These are phyloP conservation scores for Ciona savignyi DNA, from an alignment of 23 tunicate species.

Conservation along the genomic window DNA sequence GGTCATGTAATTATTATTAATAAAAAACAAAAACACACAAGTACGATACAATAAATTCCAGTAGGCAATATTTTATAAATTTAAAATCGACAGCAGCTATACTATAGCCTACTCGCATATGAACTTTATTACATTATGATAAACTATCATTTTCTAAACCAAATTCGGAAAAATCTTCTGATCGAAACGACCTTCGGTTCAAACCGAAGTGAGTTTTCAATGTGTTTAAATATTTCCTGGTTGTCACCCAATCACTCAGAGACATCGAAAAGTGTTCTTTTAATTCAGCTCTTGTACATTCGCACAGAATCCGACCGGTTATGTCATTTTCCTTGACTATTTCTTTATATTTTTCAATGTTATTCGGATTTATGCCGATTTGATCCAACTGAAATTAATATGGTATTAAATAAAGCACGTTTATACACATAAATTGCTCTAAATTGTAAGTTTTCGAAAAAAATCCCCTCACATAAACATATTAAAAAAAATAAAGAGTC, in stretches of 20 bases:
- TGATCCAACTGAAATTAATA: conserved; percentile 21
- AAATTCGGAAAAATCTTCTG: not conserved
- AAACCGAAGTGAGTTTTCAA: not conserved
- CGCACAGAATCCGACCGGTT: conserved; percentile 6
- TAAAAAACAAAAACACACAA: too few species aligned
- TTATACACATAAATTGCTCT: not conserved
- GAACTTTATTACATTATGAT: not conserved
- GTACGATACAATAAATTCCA: too few species aligned
- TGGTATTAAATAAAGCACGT: too few species aligned
- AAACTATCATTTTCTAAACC: not conserved
- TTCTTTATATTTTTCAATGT: conserved; percentile 6
- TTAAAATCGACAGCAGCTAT: too few species aligned
- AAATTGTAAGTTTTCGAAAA: not conserved
- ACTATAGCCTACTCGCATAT: too few species aligned
- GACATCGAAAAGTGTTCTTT: conserved; percentile 10
- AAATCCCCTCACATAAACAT: conserved; percentile 28
- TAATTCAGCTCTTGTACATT: not conserved
- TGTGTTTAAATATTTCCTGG: conserved; percentile 3
- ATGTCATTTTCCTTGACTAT: conserved; percentile 7
- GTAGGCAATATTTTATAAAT: too few species aligned
- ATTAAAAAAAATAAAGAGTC: conserved; percentile 5
- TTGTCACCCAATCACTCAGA: conserved; percentile 24
- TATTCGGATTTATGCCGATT: conserved; percentile 16
- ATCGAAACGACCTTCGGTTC: not conserved
- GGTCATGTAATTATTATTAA: too few species aligned